phyloP scores from a whole-genome alignment of 2,888 invertebrate genomes.

The Synanthedon formicaeformis region DNA sequence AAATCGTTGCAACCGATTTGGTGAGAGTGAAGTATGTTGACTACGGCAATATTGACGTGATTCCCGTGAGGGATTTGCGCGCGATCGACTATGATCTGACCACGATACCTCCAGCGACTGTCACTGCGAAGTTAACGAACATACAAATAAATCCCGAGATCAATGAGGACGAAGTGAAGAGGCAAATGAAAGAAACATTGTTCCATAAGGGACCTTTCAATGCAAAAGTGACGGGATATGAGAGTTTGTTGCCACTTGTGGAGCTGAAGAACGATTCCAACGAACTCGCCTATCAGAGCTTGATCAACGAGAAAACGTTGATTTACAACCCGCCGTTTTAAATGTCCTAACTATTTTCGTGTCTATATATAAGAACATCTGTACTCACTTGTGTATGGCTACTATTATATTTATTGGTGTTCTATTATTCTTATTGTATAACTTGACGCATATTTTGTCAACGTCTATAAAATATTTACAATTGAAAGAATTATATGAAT shows the following conservation, averaged over 20 bases:
- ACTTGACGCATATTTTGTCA: no score
- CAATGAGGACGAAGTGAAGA: slow-evolving; percentile 29
- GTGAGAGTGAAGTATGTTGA: slow-evolving; percentile 80
- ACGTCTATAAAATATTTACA: no score
- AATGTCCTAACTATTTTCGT: no score
- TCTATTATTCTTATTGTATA: no score
- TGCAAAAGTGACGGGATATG: slow-evolving; percentile 29
- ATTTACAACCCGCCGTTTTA: no score
- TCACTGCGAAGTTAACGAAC: slow-evolving; percentile 58
- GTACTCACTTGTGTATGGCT: no score
- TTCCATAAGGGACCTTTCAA: slow-evolving; percentile 40
- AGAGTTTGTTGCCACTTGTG: slow-evolving; percentile 25
- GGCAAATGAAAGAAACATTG: slow-evolving; percentile 32
- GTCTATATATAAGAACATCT: no score
- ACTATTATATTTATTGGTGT: no score
- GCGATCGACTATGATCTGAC: slow-evolving; percentile 62
- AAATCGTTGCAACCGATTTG: slow-evolving; percentile 41
- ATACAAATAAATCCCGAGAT: slow-evolving; percentile 34
- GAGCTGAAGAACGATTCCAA: slow-evolving; percentile 34
- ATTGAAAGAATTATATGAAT: no score
- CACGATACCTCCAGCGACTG: slow-evolving; percentile 60
- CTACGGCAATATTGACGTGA: slow-evolving; percentile 75
- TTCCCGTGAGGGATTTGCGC: slow-evolving; percentile 52
- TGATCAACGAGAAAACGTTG: slow-evolving; percentile 21
- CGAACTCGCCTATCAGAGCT: slow-evolving; percentile 34